Percentiles rank a stretch among this genome's conserved stretches.
phyloP scores from a whole-genome alignment of 1,140 invertebrate species.

The Neelides sp. region DNA sequence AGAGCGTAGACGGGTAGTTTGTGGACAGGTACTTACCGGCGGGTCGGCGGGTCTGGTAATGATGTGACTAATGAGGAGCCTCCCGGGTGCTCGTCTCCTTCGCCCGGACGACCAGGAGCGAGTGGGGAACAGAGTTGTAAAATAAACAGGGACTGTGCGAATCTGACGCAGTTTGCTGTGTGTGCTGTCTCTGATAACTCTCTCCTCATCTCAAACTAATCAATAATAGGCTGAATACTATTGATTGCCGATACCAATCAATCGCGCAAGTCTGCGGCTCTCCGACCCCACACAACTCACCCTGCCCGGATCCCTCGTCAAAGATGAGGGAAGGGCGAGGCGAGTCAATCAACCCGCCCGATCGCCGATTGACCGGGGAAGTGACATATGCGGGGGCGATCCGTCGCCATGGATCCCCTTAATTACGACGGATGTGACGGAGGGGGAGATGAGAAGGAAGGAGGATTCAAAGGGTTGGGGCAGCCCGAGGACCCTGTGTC shows the following conservation, averaged over 20 bases:
- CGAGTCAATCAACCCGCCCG: no score
- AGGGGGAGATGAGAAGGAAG: no score
- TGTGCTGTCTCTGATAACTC: slow-evolving; percentile 32
- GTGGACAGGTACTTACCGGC: slow-evolving; percentile 17
- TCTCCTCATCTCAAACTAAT: slow-evolving; percentile 33
- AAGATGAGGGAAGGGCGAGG: no score
- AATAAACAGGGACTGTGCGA: slow-evolving; percentile 29
- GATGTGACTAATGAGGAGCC: no score
- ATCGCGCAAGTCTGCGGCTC: slow-evolving; percentile 29
- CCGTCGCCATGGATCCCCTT: no score
- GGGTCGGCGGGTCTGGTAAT: slow-evolving; percentile 10
- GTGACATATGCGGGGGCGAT: no score
- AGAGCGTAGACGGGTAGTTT: slow-evolving; percentile 1
- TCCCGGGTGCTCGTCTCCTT: not conserved
- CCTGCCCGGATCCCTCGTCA: slow-evolving; percentile 4
- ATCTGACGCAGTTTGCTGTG: slow-evolving; percentile 31
- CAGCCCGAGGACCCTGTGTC: no score
- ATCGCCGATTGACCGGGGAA: no score
- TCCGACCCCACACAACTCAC: slow-evolving; percentile 13
- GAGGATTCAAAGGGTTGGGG: no score
- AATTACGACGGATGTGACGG: no score
- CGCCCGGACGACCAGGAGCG: not conserved
- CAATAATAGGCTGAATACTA: slow-evolving; percentile 32
- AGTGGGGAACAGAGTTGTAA: slow-evolving; percentile 26
- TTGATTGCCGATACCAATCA: slow-evolving; percentile 31